Base-by-base conservation (phyloP, 1,140 invertebrate species). In the Danaus melanippus region DNA sequence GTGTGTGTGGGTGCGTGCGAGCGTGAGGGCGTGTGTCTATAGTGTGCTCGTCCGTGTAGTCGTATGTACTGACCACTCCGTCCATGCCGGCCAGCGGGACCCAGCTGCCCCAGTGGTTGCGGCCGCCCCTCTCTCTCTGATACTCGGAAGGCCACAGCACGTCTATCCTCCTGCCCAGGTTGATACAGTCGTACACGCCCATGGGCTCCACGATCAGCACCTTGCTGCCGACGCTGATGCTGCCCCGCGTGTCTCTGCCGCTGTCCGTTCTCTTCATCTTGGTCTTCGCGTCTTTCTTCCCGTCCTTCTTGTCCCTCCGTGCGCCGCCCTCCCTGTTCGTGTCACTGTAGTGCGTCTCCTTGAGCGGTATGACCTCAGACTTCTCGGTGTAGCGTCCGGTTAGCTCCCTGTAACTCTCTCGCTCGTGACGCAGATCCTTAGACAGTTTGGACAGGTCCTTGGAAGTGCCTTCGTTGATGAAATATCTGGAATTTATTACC, bases 71-170 rank as follows among this genome's bases (percentile, higher is more conserved):
- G 72, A 93, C 92, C 76, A 92, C 88, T 60, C 96, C 96, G 74
- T 96, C 95, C 96, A 97, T 97, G 1, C 96, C 96, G 44, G 92
- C 91, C 58, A 93, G 90, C 0, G 96, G 96, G 52, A 93, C 89
- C 96, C 96, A 98, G 62, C 94, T 92, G 46, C 93, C 92, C 96
- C 96, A 98, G 60, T 91, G 91, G 47, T 92, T 93, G 55, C 95
- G 90, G 0, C 96, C 96, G 0, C 96, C 96, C 63, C 92, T 90
- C 53, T 91, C 90, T 58, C 95, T 86, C 93, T 97, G 96, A 47
- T 91, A 91, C 66, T 97, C 95, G 69, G 93, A 93, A 0, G 97
- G 96, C 96, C 97, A 98, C 46, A 93, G 90, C 0, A 97, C 95
- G 76, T 97, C 96, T 49, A 97, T 96, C 50, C 95, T 88, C 49